Conservation (phyloP, 64 coral and sea anemone genomes). For the Stichodactyla helianthus region DNA sequence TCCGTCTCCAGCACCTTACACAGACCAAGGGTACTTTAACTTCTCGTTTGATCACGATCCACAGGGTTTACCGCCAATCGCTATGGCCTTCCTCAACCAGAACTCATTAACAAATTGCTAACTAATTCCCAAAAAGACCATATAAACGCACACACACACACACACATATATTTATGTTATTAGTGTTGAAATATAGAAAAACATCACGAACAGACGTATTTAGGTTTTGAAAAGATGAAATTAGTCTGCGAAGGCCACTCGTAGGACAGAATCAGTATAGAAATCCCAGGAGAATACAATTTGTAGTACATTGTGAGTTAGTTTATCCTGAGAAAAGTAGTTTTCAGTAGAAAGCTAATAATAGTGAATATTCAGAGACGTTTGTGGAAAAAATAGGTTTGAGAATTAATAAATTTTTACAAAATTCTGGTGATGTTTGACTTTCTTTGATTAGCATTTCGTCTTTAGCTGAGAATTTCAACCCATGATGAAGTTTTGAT, state of each 20-base stretch:
- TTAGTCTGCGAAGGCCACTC: not conserved
- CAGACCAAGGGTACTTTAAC: slow-evolving; percentile 45
- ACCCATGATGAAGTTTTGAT: too few species aligned
- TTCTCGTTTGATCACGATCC: slow-evolving; percentile 53
- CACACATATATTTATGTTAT: not conserved
- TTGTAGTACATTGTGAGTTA: not conserved
- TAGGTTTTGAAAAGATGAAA: not conserved
- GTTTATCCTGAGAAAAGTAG: not conserved
- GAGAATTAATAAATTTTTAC: not conserved
- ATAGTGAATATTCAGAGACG: not conserved
- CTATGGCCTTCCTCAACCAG: slow-evolving; percentile 56
- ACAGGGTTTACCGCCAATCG: slow-evolving; percentile 45
- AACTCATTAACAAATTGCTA: slow-evolving; percentile 8
- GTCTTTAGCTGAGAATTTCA: not conserved
- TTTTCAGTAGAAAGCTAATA: not conserved
- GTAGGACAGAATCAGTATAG: not conserved
- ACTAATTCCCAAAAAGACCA: not conserved
- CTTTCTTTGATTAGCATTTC: not conserved
- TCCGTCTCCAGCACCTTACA: slow-evolving; percentile 31
- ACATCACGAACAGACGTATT: not conserved
- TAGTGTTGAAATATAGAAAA: not conserved
- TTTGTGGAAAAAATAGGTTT: not conserved
- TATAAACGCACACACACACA: not conserved
- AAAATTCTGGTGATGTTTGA: not conserved
- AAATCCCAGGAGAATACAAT: not conserved